Conservation (phyloP, 2,797 vertebrate species). For the Aphelocoma californica region DNA sequence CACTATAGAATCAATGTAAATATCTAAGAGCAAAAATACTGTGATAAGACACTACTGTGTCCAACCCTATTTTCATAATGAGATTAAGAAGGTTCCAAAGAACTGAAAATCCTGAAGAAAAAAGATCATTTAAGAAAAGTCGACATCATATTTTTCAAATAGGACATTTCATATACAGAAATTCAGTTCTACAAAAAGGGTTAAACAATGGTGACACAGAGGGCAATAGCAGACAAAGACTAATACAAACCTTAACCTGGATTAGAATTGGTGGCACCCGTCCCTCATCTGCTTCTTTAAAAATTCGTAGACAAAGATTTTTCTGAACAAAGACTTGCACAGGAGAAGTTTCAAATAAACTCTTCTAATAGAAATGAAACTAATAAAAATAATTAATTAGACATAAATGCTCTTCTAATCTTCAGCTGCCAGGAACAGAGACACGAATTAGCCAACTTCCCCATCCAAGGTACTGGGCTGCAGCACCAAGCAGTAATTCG, state of each 20-base stretch:
- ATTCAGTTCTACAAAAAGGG: neutral
- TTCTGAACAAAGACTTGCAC: neutral
- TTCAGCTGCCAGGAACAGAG: neutral
- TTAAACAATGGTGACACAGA: neutral
- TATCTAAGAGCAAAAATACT: neutral
- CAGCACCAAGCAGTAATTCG: neutral
- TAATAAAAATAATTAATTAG: neutral
- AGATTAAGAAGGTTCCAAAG: neutral
- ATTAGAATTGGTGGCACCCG: neutral
- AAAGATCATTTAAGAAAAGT: neutral
- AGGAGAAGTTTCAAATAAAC: neutral
- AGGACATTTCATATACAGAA: neutral
- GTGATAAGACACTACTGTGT: neutral
- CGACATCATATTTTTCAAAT: rapidly evolving
- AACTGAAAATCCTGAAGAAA: neutral
- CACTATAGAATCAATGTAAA: neutral
- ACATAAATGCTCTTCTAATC: neutral
- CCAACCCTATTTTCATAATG: neutral
- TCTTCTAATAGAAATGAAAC: neutral
- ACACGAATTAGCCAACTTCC: neutral
- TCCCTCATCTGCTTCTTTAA: neutral
- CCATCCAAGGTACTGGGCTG: neutral
- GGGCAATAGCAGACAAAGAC: neutral
- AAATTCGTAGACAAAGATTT: neutral
- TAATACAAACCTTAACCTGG: neutral